Conservation (phyloP, 2,113 vertebrate genomes). For the Columba janthina region DNA sequence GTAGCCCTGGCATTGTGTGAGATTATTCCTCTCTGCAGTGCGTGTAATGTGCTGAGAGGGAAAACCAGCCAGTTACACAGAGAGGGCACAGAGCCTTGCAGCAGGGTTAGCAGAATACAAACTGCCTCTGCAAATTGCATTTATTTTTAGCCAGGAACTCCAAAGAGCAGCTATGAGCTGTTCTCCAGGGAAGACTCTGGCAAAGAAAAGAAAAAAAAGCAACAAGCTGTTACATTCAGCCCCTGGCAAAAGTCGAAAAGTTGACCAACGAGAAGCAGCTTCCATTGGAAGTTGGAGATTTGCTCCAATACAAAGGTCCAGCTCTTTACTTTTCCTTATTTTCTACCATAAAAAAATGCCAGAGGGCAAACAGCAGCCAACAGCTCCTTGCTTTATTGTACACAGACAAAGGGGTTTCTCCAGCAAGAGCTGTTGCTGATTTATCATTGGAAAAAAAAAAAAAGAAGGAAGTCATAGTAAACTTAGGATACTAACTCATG, state of each 20-base stretch:
- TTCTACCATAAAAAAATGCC: not conserved
- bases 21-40: not conserved
- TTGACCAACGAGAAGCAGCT: not conserved
- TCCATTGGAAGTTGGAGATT: not conserved
- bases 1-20: not conserved
- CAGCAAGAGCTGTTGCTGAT: not conserved
- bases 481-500: not conserved
- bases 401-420: not conserved
- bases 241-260: not conserved
- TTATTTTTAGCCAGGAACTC: constrained; percentile 22
- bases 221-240: not conserved
- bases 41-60: not conserved
- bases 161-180: not conserved
- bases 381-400: not conserved
- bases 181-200: not conserved
- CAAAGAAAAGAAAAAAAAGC: not conserved
- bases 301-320: not conserved
- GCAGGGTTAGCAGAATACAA: constrained; percentile 7
- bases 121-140: not conserved
- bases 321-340: not conserved
- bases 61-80: not conserved
- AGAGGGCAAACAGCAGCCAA: not conserved
- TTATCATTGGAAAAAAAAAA: not conserved
- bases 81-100: not conserved
- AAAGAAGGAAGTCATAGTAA: not conserved